Percentiles rank a stretch among this genome's conserved stretches.
These are phyloP conservation scores for Osmerus mordax DNA, from an alignment of 2,113 vertebrate genomes.

Conservation along the genomic window DNA sequence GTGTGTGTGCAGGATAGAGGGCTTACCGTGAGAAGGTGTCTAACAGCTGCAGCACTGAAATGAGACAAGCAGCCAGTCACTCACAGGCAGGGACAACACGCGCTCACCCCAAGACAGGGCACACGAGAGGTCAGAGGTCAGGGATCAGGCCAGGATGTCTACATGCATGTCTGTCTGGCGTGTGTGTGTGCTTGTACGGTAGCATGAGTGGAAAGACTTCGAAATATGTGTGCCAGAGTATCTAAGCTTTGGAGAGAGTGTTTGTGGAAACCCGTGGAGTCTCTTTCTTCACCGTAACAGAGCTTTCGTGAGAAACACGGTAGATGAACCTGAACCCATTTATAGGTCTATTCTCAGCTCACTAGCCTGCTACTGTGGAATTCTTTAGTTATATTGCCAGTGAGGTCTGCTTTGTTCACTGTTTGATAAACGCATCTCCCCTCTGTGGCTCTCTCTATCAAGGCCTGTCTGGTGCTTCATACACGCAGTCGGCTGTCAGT, in stretches of 20 bases:
- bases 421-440: background rate
- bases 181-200: background rate
- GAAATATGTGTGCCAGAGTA: background rate
- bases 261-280: slow-evolving; percentile 38
- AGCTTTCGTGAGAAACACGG: background rate
- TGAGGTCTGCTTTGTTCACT: background rate
- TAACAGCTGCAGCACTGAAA: slow-evolving; percentile 82
- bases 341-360: background rate
- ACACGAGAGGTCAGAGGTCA: slow-evolving; percentile 10
- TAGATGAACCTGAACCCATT: too few species aligned
- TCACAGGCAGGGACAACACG: slow-evolving; percentile 67
- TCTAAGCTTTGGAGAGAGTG: background rate
- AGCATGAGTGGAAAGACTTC: background rate
- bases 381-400: too few species aligned
- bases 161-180: background rate
- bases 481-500: background rate
- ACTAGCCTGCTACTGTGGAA: background rate
- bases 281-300: slow-evolving; percentile 23
- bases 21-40: slow-evolving; percentile 79
- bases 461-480: background rate
- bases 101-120: slow-evolving; percentile 43
- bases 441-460: background rate
- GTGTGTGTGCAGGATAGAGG: slow-evolving; percentile 38
- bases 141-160: background rate
- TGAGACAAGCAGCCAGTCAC: slow-evolving; percentile 81